phyloP scores from a whole-genome alignment of 2,797 vertebrate species.

The Carcharodon carcharias region DNA sequence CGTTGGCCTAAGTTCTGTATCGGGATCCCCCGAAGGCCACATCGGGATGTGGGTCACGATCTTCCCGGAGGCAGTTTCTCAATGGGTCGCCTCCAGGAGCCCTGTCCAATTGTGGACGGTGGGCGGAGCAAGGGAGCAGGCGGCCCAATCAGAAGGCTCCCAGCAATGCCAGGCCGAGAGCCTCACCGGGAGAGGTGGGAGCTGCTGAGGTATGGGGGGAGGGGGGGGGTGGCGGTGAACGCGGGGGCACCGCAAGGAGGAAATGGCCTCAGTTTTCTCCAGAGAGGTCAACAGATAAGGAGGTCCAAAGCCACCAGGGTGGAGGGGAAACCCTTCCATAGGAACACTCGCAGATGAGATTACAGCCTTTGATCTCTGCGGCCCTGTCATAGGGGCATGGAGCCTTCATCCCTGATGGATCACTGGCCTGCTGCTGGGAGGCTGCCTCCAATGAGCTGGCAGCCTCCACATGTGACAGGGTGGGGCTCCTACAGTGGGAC shows the following conservation, averaged over 20 bases:
- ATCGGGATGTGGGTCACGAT: neutral
- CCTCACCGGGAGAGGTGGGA: neutral
- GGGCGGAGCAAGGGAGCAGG: neutral
- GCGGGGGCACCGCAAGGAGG: neutral
- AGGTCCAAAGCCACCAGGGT: neutral
- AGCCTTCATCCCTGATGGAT: no score
- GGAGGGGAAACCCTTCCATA: no score
- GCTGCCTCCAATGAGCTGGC: no score
- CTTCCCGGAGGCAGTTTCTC: neutral
- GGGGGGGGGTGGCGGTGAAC: no score
- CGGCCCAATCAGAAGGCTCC: neutral
- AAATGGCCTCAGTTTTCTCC: neutral
- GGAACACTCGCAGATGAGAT: neutral
- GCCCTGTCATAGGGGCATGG: neutral
- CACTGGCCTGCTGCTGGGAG: no score
- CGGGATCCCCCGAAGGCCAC: no score
- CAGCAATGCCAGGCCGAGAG: neutral
- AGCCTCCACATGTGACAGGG: no score
- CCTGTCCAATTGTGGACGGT: neutral
- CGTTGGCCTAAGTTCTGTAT: no score
- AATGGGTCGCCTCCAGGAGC: neutral
- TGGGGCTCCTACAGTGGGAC: no score
- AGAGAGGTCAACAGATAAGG: neutral
- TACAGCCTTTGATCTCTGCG: neutral
- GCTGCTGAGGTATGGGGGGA: no score